These are phyloP conservation scores for Apocrypta bakeri DNA, from an alignment of 1,140 invertebrate species.

Conservation along the genomic window DNA sequence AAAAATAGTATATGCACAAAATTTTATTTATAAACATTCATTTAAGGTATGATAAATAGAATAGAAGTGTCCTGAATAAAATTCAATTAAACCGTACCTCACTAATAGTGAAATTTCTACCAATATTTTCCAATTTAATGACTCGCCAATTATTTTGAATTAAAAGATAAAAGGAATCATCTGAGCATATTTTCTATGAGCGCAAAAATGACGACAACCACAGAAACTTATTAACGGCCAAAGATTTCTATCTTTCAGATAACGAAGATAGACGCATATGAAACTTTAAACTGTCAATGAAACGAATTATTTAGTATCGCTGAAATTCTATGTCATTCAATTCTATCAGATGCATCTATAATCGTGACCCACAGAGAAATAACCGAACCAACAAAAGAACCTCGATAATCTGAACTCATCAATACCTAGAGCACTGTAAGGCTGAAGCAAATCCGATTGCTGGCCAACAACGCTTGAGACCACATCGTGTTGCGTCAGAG, in stretches of 20 bases:
- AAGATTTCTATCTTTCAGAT: neutral
- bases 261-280: conserved; percentile 21
- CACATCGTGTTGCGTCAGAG: conserved; percentile 47
- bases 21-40: too few relatives aligned
- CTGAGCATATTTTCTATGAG: conserved; percentile 3
- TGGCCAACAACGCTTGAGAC: conserved; percentile 59
- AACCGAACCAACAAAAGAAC: neutral
- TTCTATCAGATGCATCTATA: neutral
- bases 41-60: too few relatives aligned
- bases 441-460: conserved; percentile 68
- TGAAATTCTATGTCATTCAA: too few relatives aligned
- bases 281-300: neutral
- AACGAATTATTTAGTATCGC: too few relatives aligned
- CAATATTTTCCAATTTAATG: neutral
- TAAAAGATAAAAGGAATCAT: neutral
- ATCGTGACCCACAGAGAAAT: neutral
- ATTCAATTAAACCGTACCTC: neutral
- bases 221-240: neutral
- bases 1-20: too few relatives aligned
- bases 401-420: neutral
- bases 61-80: too few relatives aligned
- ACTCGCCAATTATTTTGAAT: neutral
- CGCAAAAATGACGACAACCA: conserved; percentile 30
- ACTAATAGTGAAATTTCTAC: neutral
- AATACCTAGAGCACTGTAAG: conserved; percentile 70